A percentile compares a stretch with the other conserved stretches of the same genome.
Evolutionary conservation across 2,888 invertebrate genomes (phyloP).

Genomic region (Odontocolon sp.): DNA sequence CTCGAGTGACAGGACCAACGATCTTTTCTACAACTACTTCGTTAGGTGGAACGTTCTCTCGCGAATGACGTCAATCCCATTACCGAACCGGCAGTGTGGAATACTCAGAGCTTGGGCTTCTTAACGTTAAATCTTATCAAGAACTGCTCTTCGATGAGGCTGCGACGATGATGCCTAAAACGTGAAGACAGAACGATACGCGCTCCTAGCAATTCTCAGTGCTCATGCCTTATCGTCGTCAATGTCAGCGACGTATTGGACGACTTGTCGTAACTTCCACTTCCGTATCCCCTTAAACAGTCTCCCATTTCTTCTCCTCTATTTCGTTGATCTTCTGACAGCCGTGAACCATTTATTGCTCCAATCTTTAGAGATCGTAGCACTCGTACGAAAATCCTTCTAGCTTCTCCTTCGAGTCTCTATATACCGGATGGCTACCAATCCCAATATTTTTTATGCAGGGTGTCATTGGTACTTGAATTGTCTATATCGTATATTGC

Average conservation of each 20-base stretch:
- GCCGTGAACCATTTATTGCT: neutral
- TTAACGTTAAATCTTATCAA: constrained; percentile 54
- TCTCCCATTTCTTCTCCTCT: constrained; percentile 9
- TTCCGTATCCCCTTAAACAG: constrained; percentile 42
- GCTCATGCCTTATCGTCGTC: neutral
- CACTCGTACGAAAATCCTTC: neutral
- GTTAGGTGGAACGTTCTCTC: constrained; percentile 65
- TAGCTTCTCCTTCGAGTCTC: constrained; percentile 28
- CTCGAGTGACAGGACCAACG: constrained; percentile 33
- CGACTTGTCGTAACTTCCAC: constrained; percentile 7
- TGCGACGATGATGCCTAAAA: neutral
- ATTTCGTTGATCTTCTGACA: neutral
- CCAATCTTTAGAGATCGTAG: neutral
- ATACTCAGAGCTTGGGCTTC: constrained; percentile 26
- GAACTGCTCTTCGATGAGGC: constrained; percentile 12
- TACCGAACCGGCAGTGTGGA: constrained; percentile 57
- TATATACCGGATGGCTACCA: constrained; percentile 15
- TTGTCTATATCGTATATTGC: neutral
- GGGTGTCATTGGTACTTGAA: neutral
- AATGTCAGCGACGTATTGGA: neutral
- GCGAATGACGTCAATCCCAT: constrained; percentile 68
- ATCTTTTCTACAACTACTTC: constrained; percentile 69
- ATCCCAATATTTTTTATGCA: constrained; percentile 57
- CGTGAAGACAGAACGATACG: constrained; percentile 1
- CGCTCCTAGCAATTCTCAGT: neutral